Evolutionary conservation across 2,888 invertebrate genomes (phyloP), one percentile per base, ranked within the genome.

Genomic region (Catonia carolina): DNA sequence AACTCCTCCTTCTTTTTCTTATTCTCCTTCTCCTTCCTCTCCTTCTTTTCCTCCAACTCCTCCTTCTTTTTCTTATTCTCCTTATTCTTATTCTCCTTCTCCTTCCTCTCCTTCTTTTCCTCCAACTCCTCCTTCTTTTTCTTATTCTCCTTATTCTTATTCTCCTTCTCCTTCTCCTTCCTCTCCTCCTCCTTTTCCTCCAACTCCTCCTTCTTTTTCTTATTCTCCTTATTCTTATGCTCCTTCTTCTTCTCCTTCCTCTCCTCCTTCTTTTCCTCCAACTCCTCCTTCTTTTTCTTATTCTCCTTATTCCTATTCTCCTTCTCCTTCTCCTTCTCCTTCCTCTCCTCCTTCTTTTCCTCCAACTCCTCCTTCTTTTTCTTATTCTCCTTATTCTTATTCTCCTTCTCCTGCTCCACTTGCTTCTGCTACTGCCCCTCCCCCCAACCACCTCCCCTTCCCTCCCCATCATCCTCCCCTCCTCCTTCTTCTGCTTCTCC

Each of bases 11-110:
- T 48, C 27, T 10, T 12, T 31, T 20, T 14, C 27, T 35, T 51
- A 42, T 18, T 58, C 52, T 53, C 35, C 17, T 39, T 31, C 39
- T 54, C 23, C 20, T 12, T 41, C 61, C 56, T 56, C 53, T 56
- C 47, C 41, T 15, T 15, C 7, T 15, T 15, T 17, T 6, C 20
- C 15, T 10, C 6, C 17, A 5, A 4, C 12, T 12, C 12, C 17
- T 37, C 17, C 12, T 10, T 17, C 17, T 37, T 10, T 37, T 10
- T 17, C 17, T 17, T 5, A 7, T 10, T 17, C 17, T 17, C 37
- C 12, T 10, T 37, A 5, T 37, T 10, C 12, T 10, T 37, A 4
- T 37, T 12, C 12, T 10, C 6, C 17, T 37, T 12, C 12, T 5
- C 12, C 17, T 37, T 10, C 12, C 17, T n/a, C n/a, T 37, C 37